Base-by-base conservation (phyloP, 2,113 vertebrate species). In the Pongo pygmaeus region DNA sequence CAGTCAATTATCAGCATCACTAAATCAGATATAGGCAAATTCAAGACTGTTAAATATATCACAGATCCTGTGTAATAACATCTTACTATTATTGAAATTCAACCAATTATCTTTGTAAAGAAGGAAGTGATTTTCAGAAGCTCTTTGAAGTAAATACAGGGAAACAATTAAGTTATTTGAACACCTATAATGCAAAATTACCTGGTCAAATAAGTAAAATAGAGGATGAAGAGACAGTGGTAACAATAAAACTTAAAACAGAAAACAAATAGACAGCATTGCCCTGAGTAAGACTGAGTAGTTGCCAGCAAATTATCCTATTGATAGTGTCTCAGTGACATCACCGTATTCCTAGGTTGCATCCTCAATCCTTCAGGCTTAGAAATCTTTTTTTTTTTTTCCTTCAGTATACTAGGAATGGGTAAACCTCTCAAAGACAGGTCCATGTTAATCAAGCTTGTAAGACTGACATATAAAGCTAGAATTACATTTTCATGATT, bases 11-110 rank as follows among this genome's bases (percentile, higher is more conserved):
- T 20, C 77, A 92, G 14, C 18, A 92, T 94, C n/a, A 92, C 48
- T 96, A 97, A 97, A 84, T 97, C 95, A 98, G 78, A 89, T 94
- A n/a, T 32, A 83, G 61, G 50, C 67, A 77, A 74, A 85, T 83
- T 95, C 46, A 96, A 72, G 74, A 50, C 27, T 46, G 14, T 90
- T 89, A 69, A 43, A 57, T 91, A 91, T 77, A 74, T 25, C 57
- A 70, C 8, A 74, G 23, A 88, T 72, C 10, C 46, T 75, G 7
- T 32, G 7, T 86, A 69, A 48, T 87, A 96, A 85, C 77, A 69
- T 72, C 48, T 64, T 59, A 84, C 6, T 96, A 67, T 93, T 96
- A 87, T 91, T 88, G 85, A 96, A 98, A 97, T 89, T 94, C n/a
- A 96, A 96, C 12, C 32, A 97, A 79, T 97, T 97, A 69, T 94